Conservation (phyloP, 2,797 vertebrate species). For the Catamblyrhynchus diadema region DNA sequence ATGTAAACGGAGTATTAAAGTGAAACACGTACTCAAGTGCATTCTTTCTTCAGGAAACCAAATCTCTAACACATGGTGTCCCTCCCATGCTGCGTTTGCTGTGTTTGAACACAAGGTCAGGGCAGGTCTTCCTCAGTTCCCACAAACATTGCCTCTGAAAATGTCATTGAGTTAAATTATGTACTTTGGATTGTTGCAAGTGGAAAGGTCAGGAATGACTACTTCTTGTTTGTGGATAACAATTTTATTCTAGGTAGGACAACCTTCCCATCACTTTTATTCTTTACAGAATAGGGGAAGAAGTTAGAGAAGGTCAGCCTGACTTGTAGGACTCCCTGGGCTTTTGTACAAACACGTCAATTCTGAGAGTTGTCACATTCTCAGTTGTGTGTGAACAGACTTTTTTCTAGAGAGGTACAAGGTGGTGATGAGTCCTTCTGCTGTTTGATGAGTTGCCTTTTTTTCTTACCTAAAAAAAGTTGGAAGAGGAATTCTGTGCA, state of each 20-base stretch:
- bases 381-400: not conserved
- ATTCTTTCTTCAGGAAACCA: constrained; percentile 20
- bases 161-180: not conserved
- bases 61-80: not conserved
- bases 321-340: not conserved
- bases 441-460: not conserved
- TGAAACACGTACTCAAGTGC: not conserved
- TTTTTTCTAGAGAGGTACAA: not conserved
- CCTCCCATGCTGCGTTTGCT: not conserved
- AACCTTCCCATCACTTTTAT: not conserved
- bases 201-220: not conserved
- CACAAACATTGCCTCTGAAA: not conserved
- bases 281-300: not conserved
- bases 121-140: not conserved
- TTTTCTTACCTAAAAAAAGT: not conserved
- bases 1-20: not conserved
- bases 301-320: not conserved
- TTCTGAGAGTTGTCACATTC: not conserved
- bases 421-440: not conserved
- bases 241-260: not conserved
- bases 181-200: not conserved
- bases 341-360: not conserved
- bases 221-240: not conserved
- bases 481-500: not conserved
- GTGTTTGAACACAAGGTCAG: not conserved